These are phyloP conservation scores for Mactromeris polynyma DNA, from an alignment of 2,888 invertebrate species.

Conservation along the genomic window DNA sequence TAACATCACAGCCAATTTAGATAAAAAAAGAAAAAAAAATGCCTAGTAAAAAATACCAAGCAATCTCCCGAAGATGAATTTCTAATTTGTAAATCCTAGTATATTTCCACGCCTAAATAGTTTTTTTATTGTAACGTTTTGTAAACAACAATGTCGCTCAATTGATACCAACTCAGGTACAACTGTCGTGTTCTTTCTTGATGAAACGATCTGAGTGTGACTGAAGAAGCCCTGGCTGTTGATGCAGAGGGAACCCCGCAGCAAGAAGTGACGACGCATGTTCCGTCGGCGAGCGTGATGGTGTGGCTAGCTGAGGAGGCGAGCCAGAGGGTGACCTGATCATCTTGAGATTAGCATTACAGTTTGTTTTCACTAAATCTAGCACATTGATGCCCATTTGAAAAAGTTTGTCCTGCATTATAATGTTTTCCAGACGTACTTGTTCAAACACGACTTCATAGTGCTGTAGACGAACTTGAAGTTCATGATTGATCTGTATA, in stretches of 20 bases:
- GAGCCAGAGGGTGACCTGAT: constrained; percentile 58
- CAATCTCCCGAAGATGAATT: constrained; percentile 54
- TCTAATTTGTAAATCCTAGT: constrained; percentile 69
- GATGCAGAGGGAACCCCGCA: constrained; percentile 48
- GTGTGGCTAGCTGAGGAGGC: constrained; percentile 56
- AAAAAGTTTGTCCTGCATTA: constrained; percentile 77
- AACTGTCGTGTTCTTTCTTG: constrained; percentile 63
- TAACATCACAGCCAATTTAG: constrained; percentile 36
- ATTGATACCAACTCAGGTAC: constrained; percentile 45
- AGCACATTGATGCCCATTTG: constrained; percentile 74
- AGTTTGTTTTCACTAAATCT: constrained; percentile 72
- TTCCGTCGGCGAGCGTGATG: constrained; percentile 62
- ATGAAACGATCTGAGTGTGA: constrained; percentile 51
- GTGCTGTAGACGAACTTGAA: constrained; percentile 76
- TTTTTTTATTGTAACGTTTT: neutral
- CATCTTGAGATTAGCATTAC: constrained; percentile 61
- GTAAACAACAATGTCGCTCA: neutral
- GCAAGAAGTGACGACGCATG: constrained; percentile 43
- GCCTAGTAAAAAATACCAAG: constrained; percentile 26
- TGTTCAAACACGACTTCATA: constrained; percentile 80
- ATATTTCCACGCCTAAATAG: constrained; percentile 53
- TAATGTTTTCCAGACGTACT: constrained; percentile 75
- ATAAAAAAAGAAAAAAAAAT: constrained; percentile 30
- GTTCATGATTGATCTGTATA: constrained; percentile 74
- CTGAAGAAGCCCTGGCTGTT: constrained; percentile 30